Percentiles rank a stretch among this genome's conserved stretches.
Conservation (phyloP, 2,888 invertebrate species). For the Orthonevra nobilis region DNA sequence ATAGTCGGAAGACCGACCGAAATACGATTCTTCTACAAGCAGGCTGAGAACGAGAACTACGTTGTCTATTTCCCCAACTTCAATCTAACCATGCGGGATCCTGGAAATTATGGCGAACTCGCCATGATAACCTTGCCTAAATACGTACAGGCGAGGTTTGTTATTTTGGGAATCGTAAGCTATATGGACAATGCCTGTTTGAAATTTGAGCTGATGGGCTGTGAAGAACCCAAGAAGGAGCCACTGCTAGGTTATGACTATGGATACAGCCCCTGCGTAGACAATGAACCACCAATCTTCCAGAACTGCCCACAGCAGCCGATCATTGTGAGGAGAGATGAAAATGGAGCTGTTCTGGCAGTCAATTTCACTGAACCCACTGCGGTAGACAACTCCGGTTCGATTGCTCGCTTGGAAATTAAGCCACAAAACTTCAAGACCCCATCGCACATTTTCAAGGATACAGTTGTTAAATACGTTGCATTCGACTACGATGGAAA, state of each 20-base stretch:
- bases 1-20: conserved; percentile 97
- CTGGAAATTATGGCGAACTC: conserved; percentile 97
- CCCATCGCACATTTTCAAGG: conserved; percentile 92
- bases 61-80: conserved; percentile 98
- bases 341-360: conserved; percentile 92
- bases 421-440: conserved; percentile 95
- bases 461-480: conserved; percentile 95
- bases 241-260: conserved; percentile 95
- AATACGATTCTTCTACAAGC: conserved; percentile 98
- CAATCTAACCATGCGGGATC: conserved; percentile 95
- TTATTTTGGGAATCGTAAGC: conserved; percentile 96
- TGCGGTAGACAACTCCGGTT: conserved; percentile 97
- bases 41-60: conserved; percentile 95
- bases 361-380: conserved; percentile 96
- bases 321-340: conserved; percentile 92
- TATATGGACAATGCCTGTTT: conserved; percentile 98
- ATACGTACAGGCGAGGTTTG: conserved; percentile 95
- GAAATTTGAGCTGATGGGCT: conserved; percentile 97
- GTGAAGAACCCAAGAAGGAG: conserved; percentile 91
- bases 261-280: conserved; percentile 95
- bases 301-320: conserved; percentile 97
- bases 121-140: conserved; percentile 97
- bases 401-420: conserved; percentile 94
- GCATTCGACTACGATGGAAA: conserved; percentile 99
- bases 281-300: conserved; percentile 97